Conservation (phyloP, 1,140 invertebrate species). For the Tribolium castaneum region DNA sequence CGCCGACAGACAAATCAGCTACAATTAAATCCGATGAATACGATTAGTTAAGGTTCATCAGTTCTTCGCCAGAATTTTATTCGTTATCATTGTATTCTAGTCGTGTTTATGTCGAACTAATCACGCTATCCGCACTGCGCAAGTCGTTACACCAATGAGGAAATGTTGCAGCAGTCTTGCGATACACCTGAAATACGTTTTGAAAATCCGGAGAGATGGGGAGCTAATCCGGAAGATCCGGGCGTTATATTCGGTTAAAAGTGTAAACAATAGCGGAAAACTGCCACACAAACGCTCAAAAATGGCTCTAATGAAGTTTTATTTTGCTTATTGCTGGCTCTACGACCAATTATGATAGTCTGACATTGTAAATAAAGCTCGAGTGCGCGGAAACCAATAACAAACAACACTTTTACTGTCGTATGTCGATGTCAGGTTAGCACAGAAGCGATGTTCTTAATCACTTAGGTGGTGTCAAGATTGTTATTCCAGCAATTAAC, state of each 20-base stretch:
- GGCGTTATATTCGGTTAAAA: not conserved
- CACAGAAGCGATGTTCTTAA: not conserved
- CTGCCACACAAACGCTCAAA: not conserved
- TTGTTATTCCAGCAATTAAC: not conserved
- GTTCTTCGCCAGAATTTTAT: not conserved
- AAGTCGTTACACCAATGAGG: conserved; percentile 16
- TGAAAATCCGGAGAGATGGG: conserved; percentile 6
- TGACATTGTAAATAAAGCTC: not conserved
- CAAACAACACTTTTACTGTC: not conserved
- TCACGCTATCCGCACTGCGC: conserved; percentile 41
- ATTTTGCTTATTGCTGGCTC: not conserved
- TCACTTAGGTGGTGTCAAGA: not conserved
- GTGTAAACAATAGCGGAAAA: not conserved
- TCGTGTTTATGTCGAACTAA: conserved; percentile 25
- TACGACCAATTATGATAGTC: not conserved
- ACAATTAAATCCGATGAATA: not conserved
- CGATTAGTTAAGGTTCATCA: not conserved
- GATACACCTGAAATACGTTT: conserved; percentile 15
- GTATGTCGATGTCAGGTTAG: not conserved
- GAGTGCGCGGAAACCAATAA: not conserved
- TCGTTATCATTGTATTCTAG: not conserved
- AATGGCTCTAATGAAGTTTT: not conserved
- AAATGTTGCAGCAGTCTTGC: conserved; percentile 16
- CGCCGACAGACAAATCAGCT: not conserved
- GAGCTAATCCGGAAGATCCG: not conserved